A percentile compares a stretch with the other conserved stretches of the same genome.
These are phyloP conservation scores for Camelus bactrianus DNA, from an alignment of 2,113 vertebrate species.

Conservation along the genomic window DNA sequence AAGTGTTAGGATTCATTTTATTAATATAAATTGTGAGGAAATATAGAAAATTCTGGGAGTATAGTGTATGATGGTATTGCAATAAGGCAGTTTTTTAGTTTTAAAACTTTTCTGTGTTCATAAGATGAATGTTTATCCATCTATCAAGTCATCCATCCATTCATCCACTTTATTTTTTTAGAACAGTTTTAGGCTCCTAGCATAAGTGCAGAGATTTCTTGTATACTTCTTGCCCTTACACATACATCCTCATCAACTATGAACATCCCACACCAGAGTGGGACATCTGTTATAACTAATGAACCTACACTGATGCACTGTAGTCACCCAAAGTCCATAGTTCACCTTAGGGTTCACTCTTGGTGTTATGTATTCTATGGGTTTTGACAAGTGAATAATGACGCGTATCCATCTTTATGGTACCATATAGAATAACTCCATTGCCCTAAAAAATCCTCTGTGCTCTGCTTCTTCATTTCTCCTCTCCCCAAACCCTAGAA, in stretches of 20 bases:
- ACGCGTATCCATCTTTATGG: too few relatives aligned
- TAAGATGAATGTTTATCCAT: background rate
- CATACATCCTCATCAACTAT: background rate
- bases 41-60: background rate
- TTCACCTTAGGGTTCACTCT: background rate
- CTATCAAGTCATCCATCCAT: background rate
- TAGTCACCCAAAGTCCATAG: background rate
- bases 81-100: background rate
- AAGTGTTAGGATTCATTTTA: background rate
- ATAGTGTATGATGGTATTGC: background rate
- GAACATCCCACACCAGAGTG: background rate
- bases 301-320: background rate
- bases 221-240: background rate
- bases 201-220: background rate
- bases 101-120: background rate
- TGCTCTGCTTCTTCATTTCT: background rate
- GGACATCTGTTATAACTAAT: background rate
- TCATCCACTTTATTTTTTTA: background rate
- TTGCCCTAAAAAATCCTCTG: background rate
- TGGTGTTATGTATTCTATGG: background rate
- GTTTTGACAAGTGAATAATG: too few relatives aligned
- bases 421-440: background rate
- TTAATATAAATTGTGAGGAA: background rate
- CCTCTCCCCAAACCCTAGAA: background rate
- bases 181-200: background rate